Evolutionary conservation across 2,888 invertebrate species (phyloP).

Genomic region (Penaeus monodon): DNA sequence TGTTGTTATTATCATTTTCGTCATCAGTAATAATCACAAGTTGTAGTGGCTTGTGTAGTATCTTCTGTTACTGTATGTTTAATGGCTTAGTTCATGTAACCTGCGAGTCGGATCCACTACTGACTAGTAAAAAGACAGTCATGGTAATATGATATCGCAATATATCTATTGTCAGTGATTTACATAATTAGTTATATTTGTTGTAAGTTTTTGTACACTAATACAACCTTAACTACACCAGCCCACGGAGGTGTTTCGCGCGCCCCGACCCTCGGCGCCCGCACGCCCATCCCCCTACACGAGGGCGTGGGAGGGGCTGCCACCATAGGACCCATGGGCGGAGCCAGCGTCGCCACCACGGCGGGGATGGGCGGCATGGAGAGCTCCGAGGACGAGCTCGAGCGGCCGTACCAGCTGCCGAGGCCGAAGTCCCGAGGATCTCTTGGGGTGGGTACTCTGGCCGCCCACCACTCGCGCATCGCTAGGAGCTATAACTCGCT

Average conservation of each 20-base stretch:
- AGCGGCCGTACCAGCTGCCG: conserved; percentile 59
- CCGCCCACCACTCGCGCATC: conserved; percentile 49
- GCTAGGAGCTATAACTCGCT: conserved; percentile 63
- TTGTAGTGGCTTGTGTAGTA: too few relatives aligned
- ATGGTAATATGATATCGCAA: too few relatives aligned
- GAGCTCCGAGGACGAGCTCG: conserved; percentile 36
- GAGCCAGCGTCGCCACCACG: conserved; percentile 42
- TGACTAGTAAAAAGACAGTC: too few relatives aligned
- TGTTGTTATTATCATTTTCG: too few relatives aligned
- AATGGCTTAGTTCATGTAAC: too few relatives aligned
- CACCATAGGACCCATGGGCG: conserved; percentile 56
- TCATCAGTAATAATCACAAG: too few relatives aligned
- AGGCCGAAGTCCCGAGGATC: conserved; percentile 65
- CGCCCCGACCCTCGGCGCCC: conserved; percentile 58
- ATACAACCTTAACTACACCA: neutral
- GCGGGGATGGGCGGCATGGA: conserved; percentile 21
- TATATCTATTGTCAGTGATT: too few relatives aligned
- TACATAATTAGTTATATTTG: too few relatives aligned
- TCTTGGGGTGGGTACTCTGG: conserved; percentile 63
- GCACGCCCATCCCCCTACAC: conserved; percentile 56
- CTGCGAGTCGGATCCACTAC: too few relatives aligned
- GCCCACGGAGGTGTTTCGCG: conserved; percentile 60
- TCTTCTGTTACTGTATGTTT: too few relatives aligned
- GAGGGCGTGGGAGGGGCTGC: conserved; percentile 44
- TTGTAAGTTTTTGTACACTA: too few relatives aligned